phyloP scores from a whole-genome alignment of 2,797 vertebrate species.

The Tapera naevia region DNA sequence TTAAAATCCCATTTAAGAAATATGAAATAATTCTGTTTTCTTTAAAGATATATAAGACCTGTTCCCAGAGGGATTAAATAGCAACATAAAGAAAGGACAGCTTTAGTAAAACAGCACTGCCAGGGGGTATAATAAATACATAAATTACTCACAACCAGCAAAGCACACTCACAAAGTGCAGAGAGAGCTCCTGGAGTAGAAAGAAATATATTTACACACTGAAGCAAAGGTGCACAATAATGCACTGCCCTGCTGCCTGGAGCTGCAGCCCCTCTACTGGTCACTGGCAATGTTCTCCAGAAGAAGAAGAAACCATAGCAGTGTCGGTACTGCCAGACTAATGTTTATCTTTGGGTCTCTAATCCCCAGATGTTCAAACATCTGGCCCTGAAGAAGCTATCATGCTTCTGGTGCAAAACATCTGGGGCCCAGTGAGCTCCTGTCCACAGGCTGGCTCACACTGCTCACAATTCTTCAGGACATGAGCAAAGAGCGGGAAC shows the following conservation, averaged over 20 bases:
- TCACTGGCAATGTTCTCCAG: background rate
- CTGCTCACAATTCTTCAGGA: too few species aligned
- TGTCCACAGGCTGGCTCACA: too few species aligned
- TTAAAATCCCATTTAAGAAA: slow-evolving; percentile 54
- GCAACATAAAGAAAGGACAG: slow-evolving; percentile 19
- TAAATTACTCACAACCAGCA: slow-evolving; percentile 52
- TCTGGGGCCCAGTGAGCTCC: too few species aligned
- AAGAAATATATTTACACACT: background rate
- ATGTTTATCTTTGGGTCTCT: background rate
- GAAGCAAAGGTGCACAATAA: background rate
- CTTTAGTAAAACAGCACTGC: slow-evolving; percentile 60
- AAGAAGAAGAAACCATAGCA: background rate
- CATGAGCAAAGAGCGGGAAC: too few species aligned
- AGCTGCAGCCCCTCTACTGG: background rate
- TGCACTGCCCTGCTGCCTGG: background rate
- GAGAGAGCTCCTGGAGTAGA: background rate
- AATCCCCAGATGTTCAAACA: background rate
- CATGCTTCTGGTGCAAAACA: background rate
- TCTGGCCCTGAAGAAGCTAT: background rate
- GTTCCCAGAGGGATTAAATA: slow-evolving; percentile 47
- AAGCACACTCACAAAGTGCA: background rate
- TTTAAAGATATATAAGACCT: slow-evolving; percentile 42
- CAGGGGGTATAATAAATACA: slow-evolving; percentile 54
- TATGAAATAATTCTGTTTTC: slow-evolving; percentile 52
- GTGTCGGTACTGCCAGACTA: background rate